Evolutionary conservation across 2,888 invertebrate species (phyloP).

Genomic region (Notodonta dromedarius): DNA sequence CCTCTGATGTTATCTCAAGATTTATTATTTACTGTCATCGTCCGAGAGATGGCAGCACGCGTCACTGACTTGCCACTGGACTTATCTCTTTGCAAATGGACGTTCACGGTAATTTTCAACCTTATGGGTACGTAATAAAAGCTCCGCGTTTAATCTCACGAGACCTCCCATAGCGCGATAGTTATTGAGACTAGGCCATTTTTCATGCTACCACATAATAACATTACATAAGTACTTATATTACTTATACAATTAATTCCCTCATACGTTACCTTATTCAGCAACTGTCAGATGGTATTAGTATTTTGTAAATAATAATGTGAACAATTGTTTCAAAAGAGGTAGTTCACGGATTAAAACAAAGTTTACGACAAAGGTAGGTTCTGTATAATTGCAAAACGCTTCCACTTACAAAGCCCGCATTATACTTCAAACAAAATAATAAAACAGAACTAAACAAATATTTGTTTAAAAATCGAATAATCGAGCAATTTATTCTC

Average conservation of each 20-base stretch:
- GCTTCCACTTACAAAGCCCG: slow-evolving; percentile 24
- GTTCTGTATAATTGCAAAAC: slow-evolving; percentile 11
- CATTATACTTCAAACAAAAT: slow-evolving; percentile 32
- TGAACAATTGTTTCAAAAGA: background rate
- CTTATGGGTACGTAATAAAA: slow-evolving; percentile 40
- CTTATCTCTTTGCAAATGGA: slow-evolving; percentile 54
- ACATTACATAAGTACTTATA: too few species aligned
- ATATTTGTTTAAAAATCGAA: slow-evolving; percentile 61
- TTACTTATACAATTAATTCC: slow-evolving; percentile 22
- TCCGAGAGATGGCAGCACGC: slow-evolving; percentile 81
- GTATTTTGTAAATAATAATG: background rate
- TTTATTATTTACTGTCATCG: slow-evolving; percentile 82
- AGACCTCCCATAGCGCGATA: slow-evolving; percentile 61
- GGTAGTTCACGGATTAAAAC: background rate
- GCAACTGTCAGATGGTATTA: slow-evolving; percentile 12
- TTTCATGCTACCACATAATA: slow-evolving; percentile 35
- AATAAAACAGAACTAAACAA: slow-evolving; percentile 48
- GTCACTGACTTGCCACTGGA: slow-evolving; percentile 69
- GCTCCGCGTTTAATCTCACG: slow-evolving; percentile 27
- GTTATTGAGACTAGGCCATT: slow-evolving; percentile 34
- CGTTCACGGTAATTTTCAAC: slow-evolving; percentile 43
- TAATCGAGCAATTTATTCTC: slow-evolving; percentile 64
- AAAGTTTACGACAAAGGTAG: background rate
- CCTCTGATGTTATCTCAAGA: slow-evolving; percentile 82
- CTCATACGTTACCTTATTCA: slow-evolving; percentile 25